Conservation (phyloP, 2,113 vertebrate genomes). For the Platysternon megacephalum region DNA sequence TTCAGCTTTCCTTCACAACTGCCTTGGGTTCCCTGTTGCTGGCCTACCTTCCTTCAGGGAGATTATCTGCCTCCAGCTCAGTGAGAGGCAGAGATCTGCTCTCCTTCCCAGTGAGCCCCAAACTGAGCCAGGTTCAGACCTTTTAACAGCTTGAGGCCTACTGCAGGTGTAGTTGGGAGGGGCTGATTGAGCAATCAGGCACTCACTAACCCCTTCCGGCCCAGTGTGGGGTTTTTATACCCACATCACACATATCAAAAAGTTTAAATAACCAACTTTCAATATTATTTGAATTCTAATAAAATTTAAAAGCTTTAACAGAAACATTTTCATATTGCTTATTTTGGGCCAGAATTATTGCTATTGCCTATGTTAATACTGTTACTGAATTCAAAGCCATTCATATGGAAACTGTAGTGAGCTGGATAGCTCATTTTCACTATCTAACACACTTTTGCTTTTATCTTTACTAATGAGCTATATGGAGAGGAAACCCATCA, state of each 20-base stretch:
- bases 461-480: not conserved
- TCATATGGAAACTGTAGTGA: not conserved
- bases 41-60: not conserved
- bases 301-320: not conserved
- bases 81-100: not conserved
- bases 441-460: not conserved
- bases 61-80: not conserved
- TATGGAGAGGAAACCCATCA: not conserved
- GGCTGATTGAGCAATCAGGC: not conserved
- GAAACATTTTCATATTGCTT: not conserved
- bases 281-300: not conserved
- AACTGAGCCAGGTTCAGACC: not conserved
- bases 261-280: not conserved
- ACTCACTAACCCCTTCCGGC: not conserved
- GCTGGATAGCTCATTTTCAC: not conserved
- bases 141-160: not conserved
- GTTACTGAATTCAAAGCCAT: not conserved
- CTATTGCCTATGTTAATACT: not conserved
- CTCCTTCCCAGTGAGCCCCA: not conserved
- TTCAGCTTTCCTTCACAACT: not conserved
- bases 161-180: not conserved
- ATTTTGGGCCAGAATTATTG: not conserved
- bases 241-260: not conserved
- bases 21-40: not conserved
- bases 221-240: not conserved